phyloP scores from a whole-genome alignment of 2,888 invertebrate genomes.

The Lasiommata megera region DNA sequence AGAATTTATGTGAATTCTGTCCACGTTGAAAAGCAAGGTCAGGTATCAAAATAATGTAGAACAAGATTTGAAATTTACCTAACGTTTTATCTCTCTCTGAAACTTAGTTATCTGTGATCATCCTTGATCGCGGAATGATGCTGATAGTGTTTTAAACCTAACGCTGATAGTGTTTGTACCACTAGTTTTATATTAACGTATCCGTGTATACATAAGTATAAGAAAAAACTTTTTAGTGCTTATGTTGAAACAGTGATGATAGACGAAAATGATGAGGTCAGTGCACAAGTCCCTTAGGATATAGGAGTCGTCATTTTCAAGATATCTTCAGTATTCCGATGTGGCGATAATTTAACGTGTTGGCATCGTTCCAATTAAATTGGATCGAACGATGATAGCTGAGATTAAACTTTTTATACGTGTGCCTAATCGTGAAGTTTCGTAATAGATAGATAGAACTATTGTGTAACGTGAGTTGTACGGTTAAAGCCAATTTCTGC shows the following conservation, averaged over 20 bases:
- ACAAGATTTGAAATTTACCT: conserved; percentile 28
- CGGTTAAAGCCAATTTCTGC: neutral
- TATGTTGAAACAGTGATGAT: conserved; percentile 36
- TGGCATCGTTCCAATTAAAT: conserved; percentile 39
- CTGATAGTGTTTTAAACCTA: conserved; percentile 39
- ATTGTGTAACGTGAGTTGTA: conserved; percentile 17
- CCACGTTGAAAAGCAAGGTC: neutral
- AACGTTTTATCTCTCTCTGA: conserved; percentile 35
- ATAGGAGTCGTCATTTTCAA: conserved; percentile 3
- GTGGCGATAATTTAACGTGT: conserved; percentile 24
- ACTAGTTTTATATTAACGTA: neutral
- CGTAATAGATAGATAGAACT: conserved; percentile 21
- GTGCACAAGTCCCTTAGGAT: conserved; percentile 32
- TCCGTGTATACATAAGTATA: neutral
- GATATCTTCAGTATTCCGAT: conserved; percentile 23
- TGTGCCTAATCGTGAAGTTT: conserved; percentile 16
- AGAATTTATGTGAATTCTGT: neutral
- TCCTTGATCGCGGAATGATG: conserved; percentile 41
- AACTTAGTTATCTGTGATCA: conserved; percentile 42
- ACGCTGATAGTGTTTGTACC: conserved; percentile 23
- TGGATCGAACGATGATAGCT: conserved; percentile 28
- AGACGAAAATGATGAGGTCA: conserved; percentile 48
- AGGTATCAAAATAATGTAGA: conserved; percentile 21
- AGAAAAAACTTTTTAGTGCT: neutral
- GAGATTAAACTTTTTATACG: conserved; percentile 24